These are phyloP conservation scores for Sebastes vulpes DNA, from an alignment of 2,797 vertebrate species.

Conservation along the genomic window DNA sequence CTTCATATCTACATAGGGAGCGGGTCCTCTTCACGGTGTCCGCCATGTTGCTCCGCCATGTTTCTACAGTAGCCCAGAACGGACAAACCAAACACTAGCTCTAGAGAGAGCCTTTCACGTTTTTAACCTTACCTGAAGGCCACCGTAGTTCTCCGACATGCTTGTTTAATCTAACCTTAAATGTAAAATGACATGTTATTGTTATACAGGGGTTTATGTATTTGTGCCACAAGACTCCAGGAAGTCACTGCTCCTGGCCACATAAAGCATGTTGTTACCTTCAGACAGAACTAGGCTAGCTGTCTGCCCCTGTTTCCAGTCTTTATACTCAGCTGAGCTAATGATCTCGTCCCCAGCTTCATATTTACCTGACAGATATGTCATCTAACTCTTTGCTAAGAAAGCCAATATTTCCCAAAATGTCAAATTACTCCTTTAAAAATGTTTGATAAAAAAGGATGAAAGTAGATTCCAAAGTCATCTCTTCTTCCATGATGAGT, in stretches of 20 bases:
- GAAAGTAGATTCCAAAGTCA: slow-evolving; percentile 29
- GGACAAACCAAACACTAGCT: no score
- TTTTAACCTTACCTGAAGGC: no score
- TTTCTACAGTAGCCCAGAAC: no score
- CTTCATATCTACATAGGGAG: no score
- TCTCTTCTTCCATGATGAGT: slow-evolving; percentile 28
- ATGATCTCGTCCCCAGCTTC: background rate
- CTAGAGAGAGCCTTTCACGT: no score
- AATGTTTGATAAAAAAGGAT: slow-evolving; percentile 4
- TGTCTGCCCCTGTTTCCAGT: background rate
- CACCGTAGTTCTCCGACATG: no score
- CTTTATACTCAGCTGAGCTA: background rate
- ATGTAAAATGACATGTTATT: background rate
- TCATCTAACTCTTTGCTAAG: background rate
- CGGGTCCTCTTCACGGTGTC: no score
- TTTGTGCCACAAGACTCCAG: background rate
- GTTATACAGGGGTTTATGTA: background rate
- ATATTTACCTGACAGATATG: background rate
- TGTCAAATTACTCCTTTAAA: slow-evolving; percentile 25
- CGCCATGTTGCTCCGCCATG: no score
- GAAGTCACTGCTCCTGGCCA: background rate
- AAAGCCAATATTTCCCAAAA: slow-evolving; percentile 28
- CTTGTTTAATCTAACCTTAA: background rate
- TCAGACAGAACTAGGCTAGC: background rate
- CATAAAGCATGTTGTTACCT: background rate